These are phyloP conservation scores for Leptocoma aspasia DNA, from an alignment of 2,113 vertebrate genomes.

Conservation along the genomic window DNA sequence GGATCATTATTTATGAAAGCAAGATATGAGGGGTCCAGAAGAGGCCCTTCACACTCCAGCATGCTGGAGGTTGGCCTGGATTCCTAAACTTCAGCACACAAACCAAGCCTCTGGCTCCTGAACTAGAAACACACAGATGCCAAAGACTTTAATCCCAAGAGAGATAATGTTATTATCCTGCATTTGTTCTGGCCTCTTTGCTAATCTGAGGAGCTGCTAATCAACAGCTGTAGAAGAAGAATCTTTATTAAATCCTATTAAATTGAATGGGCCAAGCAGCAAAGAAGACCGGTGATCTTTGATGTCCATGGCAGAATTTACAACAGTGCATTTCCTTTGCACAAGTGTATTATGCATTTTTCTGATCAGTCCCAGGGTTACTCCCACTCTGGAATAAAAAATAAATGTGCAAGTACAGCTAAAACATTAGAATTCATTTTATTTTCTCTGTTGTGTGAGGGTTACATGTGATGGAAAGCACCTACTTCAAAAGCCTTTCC, in stretches of 20 bases:
- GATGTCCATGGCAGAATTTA: background rate
- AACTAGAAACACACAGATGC: background rate
- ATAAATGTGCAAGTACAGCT: background rate
- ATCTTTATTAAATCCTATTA: background rate
- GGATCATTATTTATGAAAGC: background rate
- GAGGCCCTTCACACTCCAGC: background rate
- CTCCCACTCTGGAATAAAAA: background rate
- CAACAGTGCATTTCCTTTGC: background rate
- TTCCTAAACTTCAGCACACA: background rate
- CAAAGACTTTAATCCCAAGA: background rate
- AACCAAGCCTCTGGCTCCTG: background rate
- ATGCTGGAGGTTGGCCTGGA: background rate
- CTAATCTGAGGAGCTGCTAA: background rate
- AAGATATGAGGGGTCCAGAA: background rate
- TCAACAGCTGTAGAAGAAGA: background rate
- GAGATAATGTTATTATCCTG: background rate
- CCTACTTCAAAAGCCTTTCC: conserved; percentile 16
- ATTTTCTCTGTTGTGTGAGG: background rate
- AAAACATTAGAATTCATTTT: background rate
- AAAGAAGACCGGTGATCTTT: background rate
- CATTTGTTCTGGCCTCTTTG: background rate
- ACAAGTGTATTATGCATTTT: background rate
- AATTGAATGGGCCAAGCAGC: background rate
- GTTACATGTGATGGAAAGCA: background rate
- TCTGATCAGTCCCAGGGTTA: background rate